phyloP scores from a whole-genome alignment of 2,888 invertebrate species.

The Heterodera filipjevi region DNA sequence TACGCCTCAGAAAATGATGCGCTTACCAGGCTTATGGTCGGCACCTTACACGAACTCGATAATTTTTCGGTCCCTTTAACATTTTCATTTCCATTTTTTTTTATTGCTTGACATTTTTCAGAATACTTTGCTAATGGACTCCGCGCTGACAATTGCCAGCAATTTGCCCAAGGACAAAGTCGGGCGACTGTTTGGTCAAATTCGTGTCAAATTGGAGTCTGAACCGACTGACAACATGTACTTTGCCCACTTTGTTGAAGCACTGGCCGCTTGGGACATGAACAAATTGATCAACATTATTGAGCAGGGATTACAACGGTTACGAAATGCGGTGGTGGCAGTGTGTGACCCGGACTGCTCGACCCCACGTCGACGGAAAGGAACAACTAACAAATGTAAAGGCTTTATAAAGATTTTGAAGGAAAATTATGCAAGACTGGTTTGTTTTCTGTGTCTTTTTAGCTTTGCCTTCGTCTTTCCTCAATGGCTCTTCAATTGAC shows the following conservation, averaged over 20 bases:
- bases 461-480: slow-evolving; percentile 16
- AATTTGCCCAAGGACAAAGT: slow-evolving; percentile 34
- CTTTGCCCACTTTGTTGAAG: slow-evolving; percentile 36
- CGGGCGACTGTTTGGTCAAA: slow-evolving; percentile 19
- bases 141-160: slow-evolving; percentile 36
- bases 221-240: slow-evolving; percentile 19
- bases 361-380: background rate
- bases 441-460: background rate
- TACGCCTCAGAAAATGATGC: slow-evolving; percentile 23
- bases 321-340: slow-evolving; percentile 19
- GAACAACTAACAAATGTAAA: background rate
- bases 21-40: slow-evolving; percentile 25
- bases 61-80: slow-evolving; percentile 31
- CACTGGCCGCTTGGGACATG: slow-evolving; percentile 39
- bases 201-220: slow-evolving; percentile 5
- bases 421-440: background rate
- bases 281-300: slow-evolving; percentile 29
- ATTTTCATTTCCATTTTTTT: too few species aligned
- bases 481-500: background rate
- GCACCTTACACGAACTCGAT: slow-evolving; percentile 27
- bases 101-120: background rate
- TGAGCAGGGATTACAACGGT: slow-evolving; percentile 16
- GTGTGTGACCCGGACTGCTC: slow-evolving; percentile 9
- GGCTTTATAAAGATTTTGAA: background rate
- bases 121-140: slow-evolving; percentile 31